A percentile compares a stretch with the other conserved stretches of the same genome.
These are phyloP conservation scores for Rhyacichthys aspro DNA, from an alignment of 2,797 vertebrate species.

Conservation along the genomic window DNA sequence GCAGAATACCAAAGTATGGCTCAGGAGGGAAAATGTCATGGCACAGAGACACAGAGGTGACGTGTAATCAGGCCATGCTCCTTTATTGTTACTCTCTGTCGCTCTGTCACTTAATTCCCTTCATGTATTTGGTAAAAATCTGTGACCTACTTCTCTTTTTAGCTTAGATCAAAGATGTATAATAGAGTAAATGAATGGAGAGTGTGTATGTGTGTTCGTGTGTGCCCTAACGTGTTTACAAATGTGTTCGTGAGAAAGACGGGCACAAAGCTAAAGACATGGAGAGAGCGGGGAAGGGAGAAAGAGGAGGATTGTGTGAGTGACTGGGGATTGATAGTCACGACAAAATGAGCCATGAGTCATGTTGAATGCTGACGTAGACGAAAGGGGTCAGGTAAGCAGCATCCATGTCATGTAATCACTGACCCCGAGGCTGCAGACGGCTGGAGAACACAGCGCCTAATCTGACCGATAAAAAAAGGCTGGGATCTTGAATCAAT, in stretches of 20 bases:
- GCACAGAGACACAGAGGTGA: conserved; percentile 12
- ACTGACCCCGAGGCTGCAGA: conserved; percentile 29
- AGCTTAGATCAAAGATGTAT: conserved; percentile 6
- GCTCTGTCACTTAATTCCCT: conserved; percentile 8
- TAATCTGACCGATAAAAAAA: conserved; percentile 19
- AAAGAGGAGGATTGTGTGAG: conserved; percentile 19
- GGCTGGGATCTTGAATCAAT: conserved; percentile 23
- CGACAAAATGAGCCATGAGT: conserved; percentile 59
- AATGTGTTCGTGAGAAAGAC: conserved; percentile 21
- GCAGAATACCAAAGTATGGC: conserved; percentile 53
- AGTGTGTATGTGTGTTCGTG: not conserved
- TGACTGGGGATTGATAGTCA: conserved; percentile 38
- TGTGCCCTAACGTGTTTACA: conserved; percentile 21
- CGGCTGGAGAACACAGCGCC: conserved; percentile 1
- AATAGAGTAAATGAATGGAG: conserved; percentile 5
- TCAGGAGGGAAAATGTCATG: conserved; percentile 35
- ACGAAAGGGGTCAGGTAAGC: conserved; percentile 45
- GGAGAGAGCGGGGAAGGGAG: conserved; percentile 14
- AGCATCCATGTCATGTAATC: conserved; percentile 22
- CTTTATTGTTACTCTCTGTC: conserved; percentile 11
- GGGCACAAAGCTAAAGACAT: conserved; percentile 8
- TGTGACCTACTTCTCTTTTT: not conserved
- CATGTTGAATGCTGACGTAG: conserved; percentile 52
- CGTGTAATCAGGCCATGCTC: conserved; percentile 58
- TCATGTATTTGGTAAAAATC: conserved; percentile 1